Evolutionary conservation across 2,797 vertebrate genomes (phyloP), one percentile per base, ranked within the genome.

Genomic region (Darevskia nairensis): DNA sequence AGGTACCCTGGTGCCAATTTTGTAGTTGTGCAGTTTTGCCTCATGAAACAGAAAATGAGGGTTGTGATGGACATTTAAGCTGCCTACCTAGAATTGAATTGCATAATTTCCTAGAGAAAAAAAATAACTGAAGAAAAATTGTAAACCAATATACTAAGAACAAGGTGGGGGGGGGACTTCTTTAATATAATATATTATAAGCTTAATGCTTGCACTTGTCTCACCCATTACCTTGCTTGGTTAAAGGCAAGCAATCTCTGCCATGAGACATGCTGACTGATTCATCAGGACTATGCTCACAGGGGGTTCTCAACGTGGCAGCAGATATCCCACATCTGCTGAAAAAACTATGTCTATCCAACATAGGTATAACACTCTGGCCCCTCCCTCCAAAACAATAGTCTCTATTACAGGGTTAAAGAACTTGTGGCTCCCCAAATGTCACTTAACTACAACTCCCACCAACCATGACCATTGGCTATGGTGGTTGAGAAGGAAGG

Each of bases 21-120:
- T 83, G 39, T 21, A n/a, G 55, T 87, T 86, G 32, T 68, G 77
- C 50, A 50, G 75, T 2, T 69, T 74, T 87, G 76, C 88, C 87
- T 72, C 27, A 84, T 81, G 75, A 82, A 82, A 82, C 21, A 75
- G 59, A 82, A 72, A 82, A 85, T 41, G 0, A 89, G 82, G 41
- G 44, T 15, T 90, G 72, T 0, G 6, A 35, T 29, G 3, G 19
- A 55, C 46, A 88, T 1, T 41, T 79, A 88, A 3, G 74, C 23
- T 66, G 59, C 8, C 44, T 66, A 76, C 44, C 19, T 6, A 74
- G 35, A 85, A 88, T 17, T 44, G 39, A 74, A 29, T 50, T 9
- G 1, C 13, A 86, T 72, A 74, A 68, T 86, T 88, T n/a, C 50
- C 41, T 41, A 4, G 1, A 41, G 90, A 82, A 82, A 80, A 72